phyloP scores from a whole-genome alignment of 2,888 invertebrate genomes.

The Nephrotoma flavescens region DNA sequence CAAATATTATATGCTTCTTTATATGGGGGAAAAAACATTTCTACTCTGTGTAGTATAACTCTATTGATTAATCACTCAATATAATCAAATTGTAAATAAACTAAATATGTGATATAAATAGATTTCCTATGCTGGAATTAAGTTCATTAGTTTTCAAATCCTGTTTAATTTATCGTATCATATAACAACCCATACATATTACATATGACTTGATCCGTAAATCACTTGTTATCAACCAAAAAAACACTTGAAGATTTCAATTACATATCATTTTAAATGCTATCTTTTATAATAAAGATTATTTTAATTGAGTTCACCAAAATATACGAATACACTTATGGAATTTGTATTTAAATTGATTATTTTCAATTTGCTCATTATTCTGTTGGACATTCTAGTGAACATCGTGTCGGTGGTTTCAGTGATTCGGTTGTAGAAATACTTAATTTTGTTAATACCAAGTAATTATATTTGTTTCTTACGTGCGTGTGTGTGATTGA shows the following conservation, averaged over 20 bases:
- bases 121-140: background rate
- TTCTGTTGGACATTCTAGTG: background rate
- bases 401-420: background rate
- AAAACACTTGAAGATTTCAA: background rate
- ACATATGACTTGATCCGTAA: background rate
- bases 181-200: background rate
- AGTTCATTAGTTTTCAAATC: background rate
- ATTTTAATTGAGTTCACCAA: background rate
- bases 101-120: background rate
- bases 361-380: background rate
- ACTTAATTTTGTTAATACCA: background rate
- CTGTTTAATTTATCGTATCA: background rate
- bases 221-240: background rate
- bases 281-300: background rate
- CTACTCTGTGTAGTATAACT: no score
- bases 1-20: no score
- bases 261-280: background rate
- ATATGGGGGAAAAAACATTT: no score
- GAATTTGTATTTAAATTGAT: background rate
- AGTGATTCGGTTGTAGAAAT: background rate
- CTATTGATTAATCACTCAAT: background rate
- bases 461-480: background rate
- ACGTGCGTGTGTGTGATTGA: no score
- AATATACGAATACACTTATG: background rate
- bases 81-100: background rate